These are phyloP conservation scores for Elanoides forficatus DNA, from an alignment of 2,113 vertebrate species.

Conservation along the genomic window DNA sequence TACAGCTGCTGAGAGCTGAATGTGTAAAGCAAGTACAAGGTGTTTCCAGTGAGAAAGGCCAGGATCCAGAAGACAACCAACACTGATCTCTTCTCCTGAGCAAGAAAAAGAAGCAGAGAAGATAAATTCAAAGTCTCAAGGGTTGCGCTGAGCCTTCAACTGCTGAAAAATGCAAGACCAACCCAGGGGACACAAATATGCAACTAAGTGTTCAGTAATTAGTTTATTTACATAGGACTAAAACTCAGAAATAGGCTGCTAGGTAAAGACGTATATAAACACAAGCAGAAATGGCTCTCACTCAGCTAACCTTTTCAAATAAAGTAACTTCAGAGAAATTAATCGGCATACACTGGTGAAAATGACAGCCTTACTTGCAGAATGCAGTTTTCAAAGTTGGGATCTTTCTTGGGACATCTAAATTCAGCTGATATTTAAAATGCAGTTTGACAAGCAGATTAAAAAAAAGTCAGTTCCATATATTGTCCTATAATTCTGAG, in stretches of 20 bases:
- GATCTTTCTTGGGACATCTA: neutral
- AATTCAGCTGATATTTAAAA: neutral
- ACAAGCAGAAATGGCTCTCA: neutral
- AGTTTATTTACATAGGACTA: neutral
- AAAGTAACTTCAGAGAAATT: neutral
- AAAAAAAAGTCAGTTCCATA: neutral
- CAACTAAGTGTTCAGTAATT: neutral
- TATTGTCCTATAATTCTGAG: neutral
- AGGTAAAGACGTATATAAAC: neutral
- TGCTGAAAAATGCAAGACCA: neutral
- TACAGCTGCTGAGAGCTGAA: conserved; percentile 93
- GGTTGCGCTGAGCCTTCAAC: neutral
- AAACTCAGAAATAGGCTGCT: neutral
- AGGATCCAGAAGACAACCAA: conserved; percentile 90
- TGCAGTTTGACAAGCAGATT: neutral
- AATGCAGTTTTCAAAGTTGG: neutral
- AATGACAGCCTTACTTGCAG: neutral
- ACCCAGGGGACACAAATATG: neutral
- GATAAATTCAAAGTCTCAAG: neutral
- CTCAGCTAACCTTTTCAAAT: neutral
- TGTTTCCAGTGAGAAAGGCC: conserved; percentile 88
- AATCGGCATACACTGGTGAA: neutral
- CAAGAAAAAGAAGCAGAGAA: conserved; percentile 2
- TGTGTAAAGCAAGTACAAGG: conserved; percentile 89
- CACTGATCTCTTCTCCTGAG: conserved; percentile 91